These are phyloP conservation scores for Andrena fulva DNA, from an alignment of 2,888 invertebrate species.

Conservation along the genomic window DNA sequence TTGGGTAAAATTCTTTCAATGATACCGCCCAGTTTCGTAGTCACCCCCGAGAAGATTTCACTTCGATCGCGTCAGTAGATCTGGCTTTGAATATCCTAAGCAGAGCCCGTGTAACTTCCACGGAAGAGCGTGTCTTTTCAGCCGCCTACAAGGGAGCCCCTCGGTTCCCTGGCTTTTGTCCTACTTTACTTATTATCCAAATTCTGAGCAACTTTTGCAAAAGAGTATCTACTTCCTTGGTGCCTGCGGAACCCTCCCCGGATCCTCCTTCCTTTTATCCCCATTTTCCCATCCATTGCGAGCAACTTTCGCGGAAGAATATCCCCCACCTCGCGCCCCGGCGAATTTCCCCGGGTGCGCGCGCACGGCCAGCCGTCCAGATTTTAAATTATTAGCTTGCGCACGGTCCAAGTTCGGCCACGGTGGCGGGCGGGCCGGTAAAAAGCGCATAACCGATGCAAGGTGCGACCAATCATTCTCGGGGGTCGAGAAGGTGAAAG, in stretches of 20 bases:
- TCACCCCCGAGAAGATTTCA: constrained; percentile 9
- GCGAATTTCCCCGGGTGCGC: constrained; percentile 20
- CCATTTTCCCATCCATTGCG: neutral
- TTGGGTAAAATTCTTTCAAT: neutral
- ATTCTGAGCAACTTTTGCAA: constrained; percentile 18
- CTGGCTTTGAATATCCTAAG: neutral
- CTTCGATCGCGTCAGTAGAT: neutral
- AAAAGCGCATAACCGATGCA: constrained; percentile 72
- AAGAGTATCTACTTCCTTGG: neutral
- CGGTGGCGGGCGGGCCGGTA: constrained; percentile 44
- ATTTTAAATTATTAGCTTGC: constrained; percentile 68
- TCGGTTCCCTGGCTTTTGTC: neutral
- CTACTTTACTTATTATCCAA: constrained; percentile 5
- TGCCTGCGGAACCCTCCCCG: neutral
- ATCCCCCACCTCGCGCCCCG: neutral
- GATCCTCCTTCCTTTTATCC: neutral
- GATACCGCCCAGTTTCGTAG: neutral
- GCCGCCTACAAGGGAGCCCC: neutral
- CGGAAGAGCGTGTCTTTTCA: neutral
- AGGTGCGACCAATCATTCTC: constrained; percentile 73
- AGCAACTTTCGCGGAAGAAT: constrained; percentile 10
- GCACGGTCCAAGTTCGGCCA: constrained; percentile 34
- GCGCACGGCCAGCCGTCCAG: constrained; percentile 33
- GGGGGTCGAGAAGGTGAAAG: constrained; percentile 63
- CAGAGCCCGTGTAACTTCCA: neutral